phyloP scores from a whole-genome alignment of 2,797 vertebrate species.

The Erithacus rubecula region DNA sequence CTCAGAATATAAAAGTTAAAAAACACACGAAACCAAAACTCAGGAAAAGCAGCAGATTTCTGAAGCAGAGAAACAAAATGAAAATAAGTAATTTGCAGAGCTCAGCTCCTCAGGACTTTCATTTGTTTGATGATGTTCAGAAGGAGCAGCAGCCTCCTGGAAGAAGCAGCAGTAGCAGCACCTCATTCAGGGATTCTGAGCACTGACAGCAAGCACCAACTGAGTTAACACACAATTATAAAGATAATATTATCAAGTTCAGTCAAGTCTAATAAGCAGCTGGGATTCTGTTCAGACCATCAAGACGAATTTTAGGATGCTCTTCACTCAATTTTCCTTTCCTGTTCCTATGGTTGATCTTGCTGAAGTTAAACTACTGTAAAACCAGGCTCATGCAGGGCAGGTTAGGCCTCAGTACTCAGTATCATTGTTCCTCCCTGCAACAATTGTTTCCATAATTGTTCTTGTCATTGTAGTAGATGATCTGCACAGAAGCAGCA shows the following conservation, averaged over 20 bases:
- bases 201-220: background rate
- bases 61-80: background rate
- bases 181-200: background rate
- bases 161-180: background rate
- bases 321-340: conserved; percentile 8
- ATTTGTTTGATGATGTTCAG: background rate
- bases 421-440: background rate
- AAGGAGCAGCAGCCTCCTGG: background rate
- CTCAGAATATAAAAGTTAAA: background rate
- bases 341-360: conserved; percentile 17
- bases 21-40: background rate
- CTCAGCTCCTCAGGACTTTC: background rate
- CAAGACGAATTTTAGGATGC: background rate
- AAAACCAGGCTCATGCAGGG: conserved; percentile 22
- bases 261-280: background rate
- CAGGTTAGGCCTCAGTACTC: background rate
- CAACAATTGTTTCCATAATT: conserved; percentile 45
- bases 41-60: background rate
- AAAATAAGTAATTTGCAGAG: background rate
- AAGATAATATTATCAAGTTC: conserved; percentile 22
- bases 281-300: background rate
- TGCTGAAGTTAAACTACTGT: conserved; percentile 17
- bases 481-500: conserved; percentile 1
- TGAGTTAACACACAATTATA: background rate
- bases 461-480: conserved; percentile 36